Percentiles rank a stretch among this genome's conserved stretches.
These are phyloP conservation scores for Bothrops jararaca DNA, from an alignment of 2,113 vertebrate genomes.

Conservation along the genomic window DNA sequence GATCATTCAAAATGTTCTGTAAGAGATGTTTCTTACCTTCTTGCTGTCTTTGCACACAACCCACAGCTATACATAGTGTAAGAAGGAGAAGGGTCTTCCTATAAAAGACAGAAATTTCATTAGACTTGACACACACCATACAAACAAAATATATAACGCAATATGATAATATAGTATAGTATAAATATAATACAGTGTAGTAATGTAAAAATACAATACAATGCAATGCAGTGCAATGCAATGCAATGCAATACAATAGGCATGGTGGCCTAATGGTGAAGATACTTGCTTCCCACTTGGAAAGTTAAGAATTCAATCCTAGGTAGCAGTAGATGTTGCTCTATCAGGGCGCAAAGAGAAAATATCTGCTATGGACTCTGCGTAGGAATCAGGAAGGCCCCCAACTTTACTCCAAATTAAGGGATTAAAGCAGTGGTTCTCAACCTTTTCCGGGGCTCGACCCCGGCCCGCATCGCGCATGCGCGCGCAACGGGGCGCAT, in stretches of 20 bases:
- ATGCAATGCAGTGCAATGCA: neutral
- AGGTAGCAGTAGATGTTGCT: neutral
- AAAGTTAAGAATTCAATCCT: neutral
- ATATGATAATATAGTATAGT: neutral
- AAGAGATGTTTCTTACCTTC: conserved; percentile 69
- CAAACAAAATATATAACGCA: neutral
- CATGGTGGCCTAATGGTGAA: neutral
- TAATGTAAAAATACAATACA: no score
- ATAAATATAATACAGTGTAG: no score
- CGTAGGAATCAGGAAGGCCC: neutral
- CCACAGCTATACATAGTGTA: conserved; percentile 82
- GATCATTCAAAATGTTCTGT: neutral
- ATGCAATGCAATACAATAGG: neutral
- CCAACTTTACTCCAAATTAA: neutral
- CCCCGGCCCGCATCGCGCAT: no score
- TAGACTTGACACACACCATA: neutral
- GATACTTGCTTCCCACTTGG: neutral
- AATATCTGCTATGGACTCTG: neutral
- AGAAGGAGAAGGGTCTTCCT: conserved; percentile 87
- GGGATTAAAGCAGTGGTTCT: no score
- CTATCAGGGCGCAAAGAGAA: neutral
- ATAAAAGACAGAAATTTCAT: conserved; percentile 21
- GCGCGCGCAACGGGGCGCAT: no score
- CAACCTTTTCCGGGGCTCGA: no score
- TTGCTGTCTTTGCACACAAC: conserved; percentile 76